These are phyloP conservation scores for Polypterus bichir DNA, from an alignment of 2,113 vertebrate genomes.

Conservation along the genomic window DNA sequence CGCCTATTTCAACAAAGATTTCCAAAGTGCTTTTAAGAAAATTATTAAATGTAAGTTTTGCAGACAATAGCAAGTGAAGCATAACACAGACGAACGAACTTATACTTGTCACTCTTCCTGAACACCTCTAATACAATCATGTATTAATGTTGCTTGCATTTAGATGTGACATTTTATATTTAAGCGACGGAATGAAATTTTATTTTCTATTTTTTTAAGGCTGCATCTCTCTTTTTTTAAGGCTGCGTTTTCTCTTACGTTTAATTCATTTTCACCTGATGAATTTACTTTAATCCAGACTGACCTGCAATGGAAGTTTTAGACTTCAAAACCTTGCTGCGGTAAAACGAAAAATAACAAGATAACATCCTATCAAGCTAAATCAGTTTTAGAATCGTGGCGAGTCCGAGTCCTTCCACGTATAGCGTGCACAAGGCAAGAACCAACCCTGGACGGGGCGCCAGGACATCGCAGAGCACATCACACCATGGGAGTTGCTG, in stretches of 20 bases:
- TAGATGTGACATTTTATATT: not conserved
- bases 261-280: no score
- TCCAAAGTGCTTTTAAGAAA: conserved; percentile 95
- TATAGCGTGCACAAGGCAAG: not conserved
- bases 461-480: no score
- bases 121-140: conserved; percentile 4
- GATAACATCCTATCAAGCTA: no score
- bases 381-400: not conserved
- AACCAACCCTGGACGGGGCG: no score
- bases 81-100: not conserved
- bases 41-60: conserved; percentile 91
- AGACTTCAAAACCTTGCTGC: no score
- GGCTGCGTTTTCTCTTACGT: conserved; percentile 6
- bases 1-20: conserved; percentile 97
- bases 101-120: no score
- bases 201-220: not conserved
- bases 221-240: not conserved
- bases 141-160: not conserved
- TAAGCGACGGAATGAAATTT: not conserved
- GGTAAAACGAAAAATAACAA: no score
- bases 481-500: not conserved
- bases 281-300: no score
- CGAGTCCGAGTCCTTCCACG: not conserved
- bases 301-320: no score
- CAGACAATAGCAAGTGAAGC: conserved; percentile 40